Conservation (phyloP, 2,113 vertebrate genomes). For the Pseudorasbora parva region DNA sequence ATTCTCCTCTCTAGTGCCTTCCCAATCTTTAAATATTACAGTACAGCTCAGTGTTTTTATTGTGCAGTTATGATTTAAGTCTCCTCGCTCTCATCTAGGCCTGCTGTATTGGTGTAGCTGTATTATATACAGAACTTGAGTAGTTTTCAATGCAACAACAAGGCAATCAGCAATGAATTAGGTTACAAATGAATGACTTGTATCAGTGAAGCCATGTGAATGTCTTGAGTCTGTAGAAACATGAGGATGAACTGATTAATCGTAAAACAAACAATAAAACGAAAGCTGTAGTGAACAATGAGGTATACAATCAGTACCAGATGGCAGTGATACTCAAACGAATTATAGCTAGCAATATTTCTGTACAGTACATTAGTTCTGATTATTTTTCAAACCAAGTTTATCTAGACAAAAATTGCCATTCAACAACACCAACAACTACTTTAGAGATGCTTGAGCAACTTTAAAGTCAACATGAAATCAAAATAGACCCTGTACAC, state of each 20-base stretch:
- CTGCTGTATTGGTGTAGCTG: constrained; percentile 30
- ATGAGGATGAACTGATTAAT: constrained; percentile 21
- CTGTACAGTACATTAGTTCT: constrained; percentile 28
- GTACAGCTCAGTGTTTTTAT: constrained; percentile 44
- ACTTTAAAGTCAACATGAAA: constrained; percentile 34
- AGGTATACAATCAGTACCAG: constrained; percentile 32
- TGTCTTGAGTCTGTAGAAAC: constrained; percentile 30
- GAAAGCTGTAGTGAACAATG: constrained; percentile 26
- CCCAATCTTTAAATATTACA: constrained; percentile 27
- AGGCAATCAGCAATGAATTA: constrained; percentile 18
- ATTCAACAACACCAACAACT: not conserved
- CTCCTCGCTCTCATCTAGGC: constrained; percentile 14
- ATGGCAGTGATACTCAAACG: constrained; percentile 25
- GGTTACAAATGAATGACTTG: constrained; percentile 46
- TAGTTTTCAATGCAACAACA: constrained; percentile 17
- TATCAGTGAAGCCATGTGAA: constrained; percentile 52
- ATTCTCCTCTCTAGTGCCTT: constrained; percentile 51
- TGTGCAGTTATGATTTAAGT: constrained; percentile 47
- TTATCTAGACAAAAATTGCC: not conserved
- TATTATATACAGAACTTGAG: constrained; percentile 6
- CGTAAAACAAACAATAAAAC: constrained; percentile 16
- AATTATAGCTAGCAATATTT: constrained; percentile 30
- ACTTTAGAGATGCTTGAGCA: constrained; percentile 9
- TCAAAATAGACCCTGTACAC: not conserved
- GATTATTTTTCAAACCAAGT: constrained; percentile 18